Evolutionary conservation across 2,797 vertebrate genomes (phyloP).

Genomic region (Sebastes oblongus): DNA sequence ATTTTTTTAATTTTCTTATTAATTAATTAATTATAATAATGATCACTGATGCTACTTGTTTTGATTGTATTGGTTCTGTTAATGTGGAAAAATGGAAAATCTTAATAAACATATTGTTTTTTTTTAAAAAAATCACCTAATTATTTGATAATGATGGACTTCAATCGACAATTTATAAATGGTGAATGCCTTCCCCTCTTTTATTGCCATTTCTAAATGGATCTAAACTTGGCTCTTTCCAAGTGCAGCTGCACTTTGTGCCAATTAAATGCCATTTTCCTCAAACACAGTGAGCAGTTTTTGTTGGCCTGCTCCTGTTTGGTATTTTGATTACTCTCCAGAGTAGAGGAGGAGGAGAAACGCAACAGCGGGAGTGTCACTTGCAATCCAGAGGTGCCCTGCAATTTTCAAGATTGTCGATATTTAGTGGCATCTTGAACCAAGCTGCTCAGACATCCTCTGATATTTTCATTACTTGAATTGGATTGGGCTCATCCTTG

Average conservation of each 20-base stretch:
- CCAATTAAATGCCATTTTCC: not conserved
- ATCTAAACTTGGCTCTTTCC: not conserved
- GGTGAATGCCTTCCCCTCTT: not conserved
- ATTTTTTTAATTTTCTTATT: too few species aligned
- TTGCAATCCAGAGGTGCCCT: not conserved
- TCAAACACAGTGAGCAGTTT: not conserved
- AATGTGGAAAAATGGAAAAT: too few species aligned
- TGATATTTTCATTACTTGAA: not conserved
- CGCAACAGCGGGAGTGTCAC: not conserved
- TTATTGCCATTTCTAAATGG: not conserved
- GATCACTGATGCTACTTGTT: too few species aligned
- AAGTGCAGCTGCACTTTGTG: not conserved
- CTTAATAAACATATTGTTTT: too few species aligned
- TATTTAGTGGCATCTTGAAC: not conserved
- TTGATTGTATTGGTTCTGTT: too few species aligned
- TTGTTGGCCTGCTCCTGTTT: not conserved
- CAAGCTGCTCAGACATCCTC: not conserved
- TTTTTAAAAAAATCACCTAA: not conserved
- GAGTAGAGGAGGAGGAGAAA: not conserved
- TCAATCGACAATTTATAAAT: not conserved
- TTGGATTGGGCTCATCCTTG: not conserved
- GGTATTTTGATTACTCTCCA: not conserved
- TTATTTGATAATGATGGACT: not conserved
- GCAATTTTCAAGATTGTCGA: not conserved
- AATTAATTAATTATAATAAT: too few species aligned